A percentile compares a stretch with the other conserved stretches of the same genome.
These are phyloP conservation scores for Synaphobranchus kaupii DNA, from an alignment of 2,797 vertebrate species.

Conservation along the genomic window DNA sequence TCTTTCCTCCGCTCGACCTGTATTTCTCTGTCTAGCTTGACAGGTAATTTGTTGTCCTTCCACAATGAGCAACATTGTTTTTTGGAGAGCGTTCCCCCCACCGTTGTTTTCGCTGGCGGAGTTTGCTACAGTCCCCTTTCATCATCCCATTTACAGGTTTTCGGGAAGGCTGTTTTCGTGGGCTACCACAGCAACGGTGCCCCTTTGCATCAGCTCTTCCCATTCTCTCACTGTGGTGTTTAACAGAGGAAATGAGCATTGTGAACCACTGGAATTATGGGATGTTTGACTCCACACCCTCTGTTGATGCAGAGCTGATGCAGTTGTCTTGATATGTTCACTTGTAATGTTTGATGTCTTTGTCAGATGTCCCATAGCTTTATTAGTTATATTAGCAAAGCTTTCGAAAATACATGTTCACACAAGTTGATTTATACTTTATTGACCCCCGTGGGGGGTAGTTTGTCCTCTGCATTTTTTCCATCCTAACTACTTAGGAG, in stretches of 20 bases:
- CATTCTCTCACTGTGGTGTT: neutral
- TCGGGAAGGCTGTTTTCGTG: neutral
- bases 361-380: no score
- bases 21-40: neutral
- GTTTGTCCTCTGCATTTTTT: no score
- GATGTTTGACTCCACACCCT: neutral
- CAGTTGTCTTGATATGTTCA: neutral
- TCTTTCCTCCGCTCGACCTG: neutral
- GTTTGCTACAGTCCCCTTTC: no score
- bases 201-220: neutral
- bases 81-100: neutral
- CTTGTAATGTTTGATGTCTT: no score
- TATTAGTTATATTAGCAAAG: no score
- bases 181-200: neutral
- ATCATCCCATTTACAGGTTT: no score
- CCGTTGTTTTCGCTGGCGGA: neutral
- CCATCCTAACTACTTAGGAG: no score
- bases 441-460: no score
- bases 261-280: neutral
- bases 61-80: neutral
- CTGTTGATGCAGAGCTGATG: neutral
- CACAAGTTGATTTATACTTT: no score
- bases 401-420: no score
- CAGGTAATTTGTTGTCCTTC: neutral
- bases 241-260: neutral